phyloP scores from a whole-genome alignment of 2,888 invertebrate genomes.

The Keiferia lycopersicella region DNA sequence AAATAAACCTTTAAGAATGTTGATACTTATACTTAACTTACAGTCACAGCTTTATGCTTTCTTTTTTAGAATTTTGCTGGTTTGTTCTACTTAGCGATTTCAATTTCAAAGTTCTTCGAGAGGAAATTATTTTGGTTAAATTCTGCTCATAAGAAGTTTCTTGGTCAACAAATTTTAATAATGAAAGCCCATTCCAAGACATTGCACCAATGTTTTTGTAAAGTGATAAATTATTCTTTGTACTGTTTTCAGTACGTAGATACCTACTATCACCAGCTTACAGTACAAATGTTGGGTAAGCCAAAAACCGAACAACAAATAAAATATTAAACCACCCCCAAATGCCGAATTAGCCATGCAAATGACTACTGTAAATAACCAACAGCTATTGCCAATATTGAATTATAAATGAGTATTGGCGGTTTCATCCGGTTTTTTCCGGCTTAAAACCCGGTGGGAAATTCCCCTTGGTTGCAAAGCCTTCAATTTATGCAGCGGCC shows the following conservation, averaged over 20 bases:
- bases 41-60: conserved; percentile 13
- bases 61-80: conserved; percentile 15
- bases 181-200: not conserved
- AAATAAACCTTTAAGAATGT: conserved; percentile 25
- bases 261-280: not conserved
- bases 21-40: conserved; percentile 9
- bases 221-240: too few relatives aligned
- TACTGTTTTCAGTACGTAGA: too few relatives aligned
- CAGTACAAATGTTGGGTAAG: not conserved
- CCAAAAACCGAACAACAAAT: conserved; percentile 2
- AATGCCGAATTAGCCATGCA: conserved; percentile 52
- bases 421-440: conserved; percentile 61
- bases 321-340: conserved; percentile 24
- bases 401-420: conserved; percentile 69
- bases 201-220: too few relatives aligned
- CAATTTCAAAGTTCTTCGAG: not conserved
- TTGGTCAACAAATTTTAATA: not conserved
- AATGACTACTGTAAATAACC: conserved; percentile 63
- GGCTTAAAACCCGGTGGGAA: conserved; percentile 72
- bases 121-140: conserved; percentile 4
- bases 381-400: conserved; percentile 64
- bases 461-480: conserved; percentile 67
- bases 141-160: not conserved
- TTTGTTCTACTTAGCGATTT: conserved; percentile 11
- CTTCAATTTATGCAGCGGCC: conserved; percentile 73